Evolutionary conservation across 2,113 vertebrate species (phyloP).

Genomic region (Erpornis zantholeuca): DNA sequence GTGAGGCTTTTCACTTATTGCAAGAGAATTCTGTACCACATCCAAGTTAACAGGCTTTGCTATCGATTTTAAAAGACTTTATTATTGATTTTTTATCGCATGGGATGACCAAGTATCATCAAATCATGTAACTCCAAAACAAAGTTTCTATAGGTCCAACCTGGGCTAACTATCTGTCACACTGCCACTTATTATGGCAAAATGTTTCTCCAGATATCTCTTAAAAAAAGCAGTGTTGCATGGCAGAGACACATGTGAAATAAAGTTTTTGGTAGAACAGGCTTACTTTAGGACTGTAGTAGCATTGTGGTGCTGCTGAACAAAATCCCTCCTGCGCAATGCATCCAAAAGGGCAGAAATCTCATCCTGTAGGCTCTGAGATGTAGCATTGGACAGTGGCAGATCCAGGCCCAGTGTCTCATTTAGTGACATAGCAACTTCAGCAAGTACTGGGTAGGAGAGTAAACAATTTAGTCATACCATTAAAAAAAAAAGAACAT

Average conservation of each 20-base stretch:
- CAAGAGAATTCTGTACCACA: not conserved
- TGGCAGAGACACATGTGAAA: not conserved
- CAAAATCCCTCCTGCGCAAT: conserved; percentile 66
- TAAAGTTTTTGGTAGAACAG: not conserved
- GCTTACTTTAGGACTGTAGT: conserved; percentile 76
- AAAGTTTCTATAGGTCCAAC: not conserved
- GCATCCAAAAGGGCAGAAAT: conserved; percentile 66
- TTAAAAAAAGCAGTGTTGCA: not conserved
- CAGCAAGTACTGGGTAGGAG: conserved; percentile 67
- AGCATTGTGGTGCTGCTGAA: not conserved
- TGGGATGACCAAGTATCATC: not conserved
- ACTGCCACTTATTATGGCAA: not conserved
- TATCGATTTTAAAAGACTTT: not conserved
- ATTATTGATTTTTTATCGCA: too few relatives aligned
- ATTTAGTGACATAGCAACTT: conserved; percentile 75
- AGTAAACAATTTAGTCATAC: not conserved
- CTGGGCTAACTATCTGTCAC: not conserved
- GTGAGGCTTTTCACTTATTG: not conserved
- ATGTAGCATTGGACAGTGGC: conserved; percentile 55
- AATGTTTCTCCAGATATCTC: not conserved
- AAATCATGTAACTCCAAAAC: not conserved
- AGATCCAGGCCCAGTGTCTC: conserved; percentile 65
- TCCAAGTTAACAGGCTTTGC: not conserved
- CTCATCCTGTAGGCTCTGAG: conserved; percentile 72
- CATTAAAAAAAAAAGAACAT: not conserved